Base-by-base conservation (phyloP, 1,140 invertebrate genomes). In the Brevipalpus yothersi region DNA sequence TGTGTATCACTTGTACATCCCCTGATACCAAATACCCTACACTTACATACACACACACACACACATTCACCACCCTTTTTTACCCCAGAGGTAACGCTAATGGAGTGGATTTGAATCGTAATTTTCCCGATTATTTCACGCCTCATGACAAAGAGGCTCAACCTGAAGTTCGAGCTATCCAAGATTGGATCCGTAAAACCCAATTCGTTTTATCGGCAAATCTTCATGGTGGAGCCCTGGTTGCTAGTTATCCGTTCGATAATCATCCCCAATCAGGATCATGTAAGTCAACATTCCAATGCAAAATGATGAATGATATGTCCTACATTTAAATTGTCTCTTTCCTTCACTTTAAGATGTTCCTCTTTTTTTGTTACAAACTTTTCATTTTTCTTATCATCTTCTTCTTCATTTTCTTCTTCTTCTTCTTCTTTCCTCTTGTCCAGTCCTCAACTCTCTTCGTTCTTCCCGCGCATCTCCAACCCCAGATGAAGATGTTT, bases 191-290 rank as follows among this genome's bases (percentile, higher is more conserved):
- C 63, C 60, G 68, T 5, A 61, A 67, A 19, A 67, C 67, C 41
- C 71, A 71, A 13, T 78, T 79, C 64, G 70, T 75, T 49, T 60
- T 78, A 17, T 77, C 75, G 8, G 72, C 76, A 0, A 74, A 72
- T 64, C 63, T 80, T n/a, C 75, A 78, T 58, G 75, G 74, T 51
- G 78, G 77, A 19, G 76, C 76, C 10, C 62, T 78, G 19, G 76
- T 77, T 60, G 73, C 75, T 13, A 75, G 75, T 62, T 76, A 76
- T 67, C 75, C 75, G 11, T 77, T 69, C 60, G 74, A 75, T 60
- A 73, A 68, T 58, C 47, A 60, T 15, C 63, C 65, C 9, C 41
- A 42, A 39, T 43, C 17, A 47, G 57, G 63, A 63, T 12, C 54
- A 60, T 53, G 2, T 61, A 39, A 19, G 13, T 56, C 13, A 51